Evolutionary conservation across 2,888 invertebrate genomes (phyloP), one percentile per base, ranked within the genome.

Genomic region (Napeogenes inachia): DNA sequence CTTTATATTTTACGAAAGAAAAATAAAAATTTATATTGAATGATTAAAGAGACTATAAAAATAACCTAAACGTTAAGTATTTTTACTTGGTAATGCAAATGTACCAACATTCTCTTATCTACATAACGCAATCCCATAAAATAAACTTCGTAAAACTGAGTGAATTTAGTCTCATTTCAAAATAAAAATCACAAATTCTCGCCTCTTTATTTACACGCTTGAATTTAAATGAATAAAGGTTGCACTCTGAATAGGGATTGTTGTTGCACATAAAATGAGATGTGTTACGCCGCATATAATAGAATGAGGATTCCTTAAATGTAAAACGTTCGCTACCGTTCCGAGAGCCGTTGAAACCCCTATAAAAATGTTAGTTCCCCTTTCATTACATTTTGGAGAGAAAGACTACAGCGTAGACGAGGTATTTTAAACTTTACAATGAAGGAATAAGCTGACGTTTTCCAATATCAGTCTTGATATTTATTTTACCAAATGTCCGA

Each of bases 341-440:
- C 79, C 71, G 80, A 80, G 85, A 83, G 81, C 84, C 88, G 87
- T 88, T 88, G 84, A 80, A 87, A 84, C 87, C 87, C 81, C 89
- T 85, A 88, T 88, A 88, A 88, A 88, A 88, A 88, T 87, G 87
- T 88, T 86, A 87, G 84, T 81, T 85, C 82, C 78, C 82, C 80
- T 88, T 87, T 87, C 89, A 87, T 87, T 87, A 87, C 87, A 82
- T 83, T 84, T 81, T 74, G 77, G 80, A 77, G 76, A 79, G 75
- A 78, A 75, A 78, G 75, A 75, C 75, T 71, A 64, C 66, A 56
- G 53, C 45, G 45, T 33, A 54, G 57, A 62, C 74, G 70, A 45
- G 63, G 72, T 55, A 81, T 77, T 77, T 65, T 71, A 68, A 60
- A 74, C 82, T 70, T 62, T 81, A 75, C 56, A 42, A 4, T 57